Evolutionary conservation across 1,140 invertebrate genomes (phyloP), one percentile per base, ranked within the genome.

Genomic region (Drosophila malerkotliana): DNA sequence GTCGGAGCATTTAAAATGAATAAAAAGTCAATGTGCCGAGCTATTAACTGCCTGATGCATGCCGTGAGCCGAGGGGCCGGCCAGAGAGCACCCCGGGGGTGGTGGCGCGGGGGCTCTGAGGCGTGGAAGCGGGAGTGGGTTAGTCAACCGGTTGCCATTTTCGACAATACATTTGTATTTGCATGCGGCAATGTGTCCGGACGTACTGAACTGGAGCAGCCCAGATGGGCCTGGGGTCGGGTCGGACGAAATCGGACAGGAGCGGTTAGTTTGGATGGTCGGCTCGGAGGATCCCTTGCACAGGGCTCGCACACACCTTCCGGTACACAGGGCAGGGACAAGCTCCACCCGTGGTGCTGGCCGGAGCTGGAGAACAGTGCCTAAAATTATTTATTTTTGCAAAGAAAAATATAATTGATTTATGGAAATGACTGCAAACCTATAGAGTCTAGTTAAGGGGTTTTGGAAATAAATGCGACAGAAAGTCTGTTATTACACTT

Each of bases 101-200:
- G 18, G 24, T 34, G 21, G 10, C 26, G 3, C 51, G 32, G 5
- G 10, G 34, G n/a, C 26, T 21, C 10, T 18, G 14, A 32, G 41
- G 47, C 12, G 14, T 32, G 54, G 18, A 18, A 18, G 15, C 28
- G 61, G 53, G 53, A 34, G 30, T 51, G 51, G 54, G 41, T 49
- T 66, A 72, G 81, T 72, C 81, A 76, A 80, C 72, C 82, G 80
- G 68, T 85, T 72, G 68, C 81, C 79, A 87, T 78, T 87, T 82
- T 85, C 78, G 78, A 88, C 82, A 88, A 79, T 87, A 88, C 82
- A 87, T 82, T 87, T 87, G 82, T 87, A 87, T 87, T 87, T 87
- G 82, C 82, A 85, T 85, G 82, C 83, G 71, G 83, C 79, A 59
- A 61, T 82, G 78, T 67, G 80, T 85, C 82, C 83, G 83, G 83